Evolutionary conservation across 2,888 invertebrate genomes (phyloP), one percentile per base, ranked within the genome.

Genomic region (Lottia gigantea): DNA sequence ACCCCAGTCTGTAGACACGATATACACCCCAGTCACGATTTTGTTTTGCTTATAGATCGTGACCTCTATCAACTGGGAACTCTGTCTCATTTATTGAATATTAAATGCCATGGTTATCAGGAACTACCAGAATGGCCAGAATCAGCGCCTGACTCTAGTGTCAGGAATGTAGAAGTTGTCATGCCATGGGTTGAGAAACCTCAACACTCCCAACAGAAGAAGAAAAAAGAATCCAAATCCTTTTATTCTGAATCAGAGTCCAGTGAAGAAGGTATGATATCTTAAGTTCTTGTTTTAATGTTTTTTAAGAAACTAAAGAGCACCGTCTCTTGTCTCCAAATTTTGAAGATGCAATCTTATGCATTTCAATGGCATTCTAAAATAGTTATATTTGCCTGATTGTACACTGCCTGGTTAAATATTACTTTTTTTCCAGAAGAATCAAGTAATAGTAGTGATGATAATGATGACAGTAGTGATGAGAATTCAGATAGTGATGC

Each of bases 41-140:
- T 14, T 26, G 19, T 45, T 31, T 47, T 64, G 26, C 68, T 73
- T 69, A 40, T 87, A 93, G 95, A 94, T 82, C 92, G 94, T 55
- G 94, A 95, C 87, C 93, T 94, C 82, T 96, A 93, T 89, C 97
- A 98, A 80, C 90, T 99, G 83, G 98, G 98, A 2, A 95, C 97
- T 0, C 90, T 99, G 69, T 98, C 98, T 0, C 98, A 98, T 90
- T 95, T 96, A 87, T 91, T 98, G 73, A 97, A 97, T 83, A 91
- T 92, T 82, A 91, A 93, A 71, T 95, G 97, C 0, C 91, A 90
- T 49, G 97, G 96, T 6, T 99, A 99, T 90, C 93, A 95, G 76
- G 92, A 96, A 72, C 91, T 99, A 79, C 97, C 98, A 0, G 88
- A 91, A 1, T 95, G 95, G 87, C 97, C 98, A 0, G 91, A 91